Conservation (phyloP, 1,140 invertebrate species). For the Magallana ariakensis region DNA sequence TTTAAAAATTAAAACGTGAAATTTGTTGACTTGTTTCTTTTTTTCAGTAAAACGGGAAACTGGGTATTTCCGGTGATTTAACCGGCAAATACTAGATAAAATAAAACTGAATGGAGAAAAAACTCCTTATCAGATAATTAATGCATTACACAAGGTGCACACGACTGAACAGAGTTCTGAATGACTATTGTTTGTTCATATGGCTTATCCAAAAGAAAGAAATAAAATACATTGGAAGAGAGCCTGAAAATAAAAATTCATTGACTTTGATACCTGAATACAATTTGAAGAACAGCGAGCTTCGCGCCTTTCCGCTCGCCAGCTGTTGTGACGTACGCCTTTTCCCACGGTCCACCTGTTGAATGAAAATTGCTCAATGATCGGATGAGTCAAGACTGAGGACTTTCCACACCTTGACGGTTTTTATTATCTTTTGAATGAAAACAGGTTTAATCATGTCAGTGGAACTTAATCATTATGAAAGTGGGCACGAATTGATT, state of each 20-base stretch:
- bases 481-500: too few relatives aligned
- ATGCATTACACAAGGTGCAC: background rate
- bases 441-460: background rate
- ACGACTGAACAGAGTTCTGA: background rate
- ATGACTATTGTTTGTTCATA: background rate
- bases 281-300: background rate
- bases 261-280: background rate
- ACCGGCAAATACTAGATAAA: too few relatives aligned
- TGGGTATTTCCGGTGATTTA: too few relatives aligned
- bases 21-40: too few relatives aligned
- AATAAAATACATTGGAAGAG: too few relatives aligned
- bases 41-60: too few relatives aligned
- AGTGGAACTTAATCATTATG: too few relatives aligned
- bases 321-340: background rate
- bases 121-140: too few relatives aligned
- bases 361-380: constrained; percentile 9
- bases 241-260: constrained; percentile 7
- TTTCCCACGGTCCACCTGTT: constrained; percentile 30
- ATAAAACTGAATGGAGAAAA: too few relatives aligned
- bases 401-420: background rate
- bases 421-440: background rate
- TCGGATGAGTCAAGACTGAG: background rate
- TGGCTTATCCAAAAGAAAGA: too few relatives aligned
- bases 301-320: constrained; percentile 30
- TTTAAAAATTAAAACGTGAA: too few relatives aligned